Conservation (phyloP, 2,113 vertebrate species). For the Syngnathus floridae region DNA sequence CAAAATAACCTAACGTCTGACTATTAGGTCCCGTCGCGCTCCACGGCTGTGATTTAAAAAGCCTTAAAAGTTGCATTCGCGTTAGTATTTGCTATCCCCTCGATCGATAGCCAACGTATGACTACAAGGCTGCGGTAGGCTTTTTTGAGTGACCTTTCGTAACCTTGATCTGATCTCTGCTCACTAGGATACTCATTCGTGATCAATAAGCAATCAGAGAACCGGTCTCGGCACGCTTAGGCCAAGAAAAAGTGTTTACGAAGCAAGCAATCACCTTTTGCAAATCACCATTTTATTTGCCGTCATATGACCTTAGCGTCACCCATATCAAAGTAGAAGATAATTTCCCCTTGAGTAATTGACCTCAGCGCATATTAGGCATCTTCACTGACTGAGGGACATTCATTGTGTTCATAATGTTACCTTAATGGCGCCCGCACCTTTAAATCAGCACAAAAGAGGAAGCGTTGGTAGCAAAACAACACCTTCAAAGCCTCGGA, state of each 20-base stretch:
- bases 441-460: constrained; percentile 20
- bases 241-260: constrained; percentile 61
- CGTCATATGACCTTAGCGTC: constrained; percentile 52
- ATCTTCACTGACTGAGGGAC: constrained; percentile 20
- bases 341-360: constrained; percentile 46
- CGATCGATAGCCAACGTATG: neutral
- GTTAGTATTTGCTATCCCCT: neutral
- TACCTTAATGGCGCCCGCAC: constrained; percentile 19
- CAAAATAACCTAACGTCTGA: too few relatives aligned
- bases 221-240: constrained; percentile 48
- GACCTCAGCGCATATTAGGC: constrained; percentile 39
- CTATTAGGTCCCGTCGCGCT: neutral
- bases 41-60: neutral
- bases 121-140: neutral
- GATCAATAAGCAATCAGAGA: constrained; percentile 72
- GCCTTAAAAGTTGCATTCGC: neutral
- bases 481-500: constrained; percentile 5
- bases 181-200: constrained; percentile 47
- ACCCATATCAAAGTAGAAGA: constrained; percentile 34
- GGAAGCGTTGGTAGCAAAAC: constrained; percentile 19
- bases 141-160: constrained; percentile 43
- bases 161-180: constrained; percentile 49
- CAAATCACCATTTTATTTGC: constrained; percentile 67
- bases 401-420: constrained; percentile 38
- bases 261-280: constrained; percentile 65